Conservation (phyloP, 2,113 vertebrate genomes). For the Mus pahari region DNA sequence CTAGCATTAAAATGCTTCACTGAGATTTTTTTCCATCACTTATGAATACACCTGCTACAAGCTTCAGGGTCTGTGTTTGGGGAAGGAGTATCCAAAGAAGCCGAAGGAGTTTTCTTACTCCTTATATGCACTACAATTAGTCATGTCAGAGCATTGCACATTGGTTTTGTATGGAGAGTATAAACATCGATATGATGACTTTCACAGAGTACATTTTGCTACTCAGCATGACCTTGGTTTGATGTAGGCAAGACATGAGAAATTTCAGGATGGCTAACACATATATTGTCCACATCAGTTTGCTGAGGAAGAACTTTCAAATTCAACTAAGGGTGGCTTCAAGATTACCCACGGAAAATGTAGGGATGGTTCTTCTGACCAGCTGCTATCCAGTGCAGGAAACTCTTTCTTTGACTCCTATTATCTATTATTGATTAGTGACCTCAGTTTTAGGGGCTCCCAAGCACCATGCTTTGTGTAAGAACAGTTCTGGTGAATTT, state of each 20-base stretch:
- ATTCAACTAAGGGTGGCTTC: neutral
- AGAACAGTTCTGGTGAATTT: neutral
- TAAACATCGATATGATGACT: fast-evolving
- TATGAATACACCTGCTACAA: too few relatives aligned
- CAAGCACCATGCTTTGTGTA: neutral
- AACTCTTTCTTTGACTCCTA: neutral
- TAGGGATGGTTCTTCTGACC: neutral
- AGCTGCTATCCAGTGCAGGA: neutral
- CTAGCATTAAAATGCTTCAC: neutral
- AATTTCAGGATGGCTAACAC: neutral
- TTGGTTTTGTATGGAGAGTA: neutral
- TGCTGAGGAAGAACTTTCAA: neutral
- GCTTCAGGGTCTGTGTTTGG: neutral
- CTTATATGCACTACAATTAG: neutral
- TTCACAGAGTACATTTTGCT: neutral
- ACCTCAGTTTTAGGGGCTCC: neutral
- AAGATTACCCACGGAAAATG: neutral
- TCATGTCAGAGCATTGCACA: neutral
- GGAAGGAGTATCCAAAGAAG: neutral
- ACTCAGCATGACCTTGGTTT: neutral
- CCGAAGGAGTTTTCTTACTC: neutral
- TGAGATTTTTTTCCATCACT: neutral
- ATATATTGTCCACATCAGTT: neutral
- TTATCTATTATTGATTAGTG: neutral
- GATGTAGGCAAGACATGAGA: neutral